These are phyloP conservation scores for Linepithema humile DNA, from an alignment of 1,140 invertebrate species.

Conservation along the genomic window DNA sequence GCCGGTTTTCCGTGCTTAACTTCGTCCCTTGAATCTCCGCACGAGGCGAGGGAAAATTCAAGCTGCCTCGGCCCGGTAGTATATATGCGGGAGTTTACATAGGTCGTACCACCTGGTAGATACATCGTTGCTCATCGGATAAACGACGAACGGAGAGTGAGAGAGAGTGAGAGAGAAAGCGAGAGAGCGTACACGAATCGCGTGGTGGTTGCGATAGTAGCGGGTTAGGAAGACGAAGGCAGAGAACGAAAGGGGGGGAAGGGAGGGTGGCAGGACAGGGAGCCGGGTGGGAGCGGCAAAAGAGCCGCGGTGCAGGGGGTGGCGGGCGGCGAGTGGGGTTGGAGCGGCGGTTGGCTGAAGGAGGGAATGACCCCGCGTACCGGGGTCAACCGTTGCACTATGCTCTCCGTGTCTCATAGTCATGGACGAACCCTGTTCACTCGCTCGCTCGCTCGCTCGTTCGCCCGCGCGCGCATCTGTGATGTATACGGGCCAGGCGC, in stretches of 20 bases:
- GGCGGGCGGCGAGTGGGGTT: slow-evolving; percentile 61
- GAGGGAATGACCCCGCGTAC: slow-evolving; percentile 79
- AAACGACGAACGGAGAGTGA: slow-evolving; percentile 49
- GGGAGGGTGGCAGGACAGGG: slow-evolving; percentile 47
- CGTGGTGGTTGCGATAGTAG: slow-evolving; percentile 65
- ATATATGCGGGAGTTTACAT: slow-evolving; percentile 70
- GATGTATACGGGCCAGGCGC: slow-evolving; percentile 48
- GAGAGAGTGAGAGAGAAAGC: slow-evolving; percentile 19
- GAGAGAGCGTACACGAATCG: slow-evolving; percentile 26
- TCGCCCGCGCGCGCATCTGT: background rate
- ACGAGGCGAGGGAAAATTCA: background rate
- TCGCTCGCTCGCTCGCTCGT: slow-evolving; percentile 1
- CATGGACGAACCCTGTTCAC: slow-evolving; percentile 56
- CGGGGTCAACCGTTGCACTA: slow-evolving; percentile 79
- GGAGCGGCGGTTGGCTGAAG: slow-evolving; percentile 70
- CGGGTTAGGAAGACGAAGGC: slow-evolving; percentile 46
- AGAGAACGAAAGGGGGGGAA: slow-evolving; percentile 28
- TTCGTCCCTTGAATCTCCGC: slow-evolving; percentile 14
- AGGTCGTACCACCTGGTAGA: slow-evolving; percentile 71
- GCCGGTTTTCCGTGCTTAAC: slow-evolving; percentile 14
- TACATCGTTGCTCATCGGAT: slow-evolving; percentile 64
- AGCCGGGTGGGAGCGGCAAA: background rate
- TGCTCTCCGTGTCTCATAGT: slow-evolving; percentile 64
- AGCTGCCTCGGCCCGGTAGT: slow-evolving; percentile 24
- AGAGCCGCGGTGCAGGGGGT: slow-evolving; percentile 41